Evolutionary conservation across 2,888 invertebrate species (phyloP).

Genomic region (Watsonalla cultraria): DNA sequence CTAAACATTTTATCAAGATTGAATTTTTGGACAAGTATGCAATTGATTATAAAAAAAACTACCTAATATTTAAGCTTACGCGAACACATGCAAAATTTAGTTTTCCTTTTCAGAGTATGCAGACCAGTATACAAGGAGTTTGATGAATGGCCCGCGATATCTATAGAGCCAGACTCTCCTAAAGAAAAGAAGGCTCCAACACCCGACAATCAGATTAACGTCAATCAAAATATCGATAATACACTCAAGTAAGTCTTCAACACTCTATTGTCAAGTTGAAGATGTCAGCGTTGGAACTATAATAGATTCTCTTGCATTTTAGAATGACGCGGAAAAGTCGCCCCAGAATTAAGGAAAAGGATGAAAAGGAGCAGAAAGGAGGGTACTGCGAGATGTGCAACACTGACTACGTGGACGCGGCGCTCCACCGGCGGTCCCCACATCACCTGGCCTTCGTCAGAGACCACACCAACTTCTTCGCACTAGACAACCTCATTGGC

Average conservation of each 20-base stretch:
- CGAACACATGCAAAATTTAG: no score
- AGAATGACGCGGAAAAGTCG: conserved; percentile 79
- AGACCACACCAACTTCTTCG: conserved; percentile 86
- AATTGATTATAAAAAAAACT: conserved; percentile 34
- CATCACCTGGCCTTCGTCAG: conserved; percentile 86
- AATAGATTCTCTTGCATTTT: conserved; percentile 22
- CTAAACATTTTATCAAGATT: conserved; percentile 85
- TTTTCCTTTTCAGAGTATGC: conserved; percentile 61
- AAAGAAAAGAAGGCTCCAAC: conserved; percentile 51
- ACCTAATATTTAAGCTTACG: conserved; percentile 7
- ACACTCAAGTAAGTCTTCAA: conserved; percentile 51
- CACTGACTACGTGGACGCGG: conserved; percentile 83
- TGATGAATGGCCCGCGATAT: conserved; percentile 80
- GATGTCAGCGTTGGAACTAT: background rate
- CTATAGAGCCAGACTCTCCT: conserved; percentile 60
- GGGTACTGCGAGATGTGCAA: conserved; percentile 92
- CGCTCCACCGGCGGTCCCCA: conserved; percentile 85
- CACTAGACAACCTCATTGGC: conserved; percentile 84
- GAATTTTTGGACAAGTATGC: conserved; percentile 83
- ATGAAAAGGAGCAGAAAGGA: conserved; percentile 64
- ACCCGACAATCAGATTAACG: conserved; percentile 29
- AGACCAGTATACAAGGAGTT: conserved; percentile 82
- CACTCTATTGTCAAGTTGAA: background rate
- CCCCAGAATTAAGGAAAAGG: conserved; percentile 64
- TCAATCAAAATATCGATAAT: conserved; percentile 30